Conservation (phyloP, 1,140 invertebrate genomes). For the Radopholus similis region DNA sequence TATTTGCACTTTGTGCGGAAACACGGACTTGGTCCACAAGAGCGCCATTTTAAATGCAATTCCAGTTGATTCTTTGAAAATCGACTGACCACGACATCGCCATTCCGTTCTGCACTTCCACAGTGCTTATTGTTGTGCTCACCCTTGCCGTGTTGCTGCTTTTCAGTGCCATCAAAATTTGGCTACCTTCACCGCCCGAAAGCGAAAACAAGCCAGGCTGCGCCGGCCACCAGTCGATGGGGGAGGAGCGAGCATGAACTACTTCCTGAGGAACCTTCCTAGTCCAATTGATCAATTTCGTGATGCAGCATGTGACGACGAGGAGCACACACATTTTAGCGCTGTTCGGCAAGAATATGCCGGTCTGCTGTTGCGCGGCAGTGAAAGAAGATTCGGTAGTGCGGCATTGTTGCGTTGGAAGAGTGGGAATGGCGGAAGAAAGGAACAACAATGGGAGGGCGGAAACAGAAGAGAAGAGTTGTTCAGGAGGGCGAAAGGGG, state of each 20-base stretch:
- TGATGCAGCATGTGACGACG: neutral
- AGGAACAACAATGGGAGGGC: neutral
- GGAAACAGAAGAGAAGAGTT: neutral
- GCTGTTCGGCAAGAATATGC: neutral
- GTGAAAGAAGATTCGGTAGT: neutral
- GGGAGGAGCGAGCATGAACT: neutral
- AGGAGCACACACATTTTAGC: neutral
- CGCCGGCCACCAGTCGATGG: neutral
- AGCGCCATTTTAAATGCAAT: neutral
- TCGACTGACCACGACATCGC: neutral
- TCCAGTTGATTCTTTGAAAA: neutral
- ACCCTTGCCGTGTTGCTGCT: neutral
- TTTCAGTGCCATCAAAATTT: slow-evolving; percentile 7
- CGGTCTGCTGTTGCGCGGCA: neutral
- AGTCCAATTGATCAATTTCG: neutral
- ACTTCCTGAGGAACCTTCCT: neutral
- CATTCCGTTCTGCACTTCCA: neutral
- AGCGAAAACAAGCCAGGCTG: too few relatives aligned
- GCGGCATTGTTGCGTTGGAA: neutral
- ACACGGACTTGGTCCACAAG: too few relatives aligned
- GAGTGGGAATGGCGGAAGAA: neutral
- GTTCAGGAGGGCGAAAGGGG: neutral
- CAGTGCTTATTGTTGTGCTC: neutral
- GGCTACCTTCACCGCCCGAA: neutral
- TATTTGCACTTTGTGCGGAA: too few relatives aligned